These are phyloP conservation scores for Condylostylus longicornis DNA, from an alignment of 1,140 invertebrate genomes.

Conservation along the genomic window DNA sequence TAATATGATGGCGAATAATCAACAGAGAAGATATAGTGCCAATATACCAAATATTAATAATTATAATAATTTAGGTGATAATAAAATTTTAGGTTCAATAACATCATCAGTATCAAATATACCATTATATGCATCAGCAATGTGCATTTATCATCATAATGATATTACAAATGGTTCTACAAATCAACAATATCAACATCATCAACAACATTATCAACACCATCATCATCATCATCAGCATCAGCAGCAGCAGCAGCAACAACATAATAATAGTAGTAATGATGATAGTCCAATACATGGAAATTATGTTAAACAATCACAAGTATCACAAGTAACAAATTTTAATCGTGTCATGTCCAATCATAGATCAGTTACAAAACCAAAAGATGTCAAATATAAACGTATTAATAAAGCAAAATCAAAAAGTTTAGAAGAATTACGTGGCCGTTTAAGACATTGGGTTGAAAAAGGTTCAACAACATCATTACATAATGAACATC, in stretches of 20 bases:
- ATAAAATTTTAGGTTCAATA: too few species aligned
- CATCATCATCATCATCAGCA: constrained; percentile 10
- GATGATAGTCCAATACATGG: too few species aligned
- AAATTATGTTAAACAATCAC: neutral
- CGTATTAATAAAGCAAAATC: constrained; percentile 80
- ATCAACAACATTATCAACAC: neutral
- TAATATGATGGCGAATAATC: too few species aligned
- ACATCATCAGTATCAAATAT: too few species aligned
- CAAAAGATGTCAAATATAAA: constrained; percentile 81
- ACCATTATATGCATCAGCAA: too few species aligned
- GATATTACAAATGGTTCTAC: too few species aligned
- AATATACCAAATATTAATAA: too few species aligned
- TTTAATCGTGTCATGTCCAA: constrained; percentile 81
- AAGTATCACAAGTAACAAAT: constrained; percentile 47
- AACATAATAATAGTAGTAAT: too few species aligned
- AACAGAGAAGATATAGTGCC: too few species aligned
- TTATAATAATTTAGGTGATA: too few species aligned
- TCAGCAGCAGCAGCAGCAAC: constrained; percentile 19
- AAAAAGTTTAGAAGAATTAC: constrained; percentile 68
- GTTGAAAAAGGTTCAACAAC: constrained; percentile 56
- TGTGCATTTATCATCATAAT: too few species aligned
- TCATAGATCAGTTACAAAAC: constrained; percentile 74
- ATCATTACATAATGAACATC: neutral
- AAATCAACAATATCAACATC: neutral
- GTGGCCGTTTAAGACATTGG: constrained; percentile 67